Base-by-base conservation (phyloP, 2,888 invertebrate genomes). In the Microdon myrmicae region DNA sequence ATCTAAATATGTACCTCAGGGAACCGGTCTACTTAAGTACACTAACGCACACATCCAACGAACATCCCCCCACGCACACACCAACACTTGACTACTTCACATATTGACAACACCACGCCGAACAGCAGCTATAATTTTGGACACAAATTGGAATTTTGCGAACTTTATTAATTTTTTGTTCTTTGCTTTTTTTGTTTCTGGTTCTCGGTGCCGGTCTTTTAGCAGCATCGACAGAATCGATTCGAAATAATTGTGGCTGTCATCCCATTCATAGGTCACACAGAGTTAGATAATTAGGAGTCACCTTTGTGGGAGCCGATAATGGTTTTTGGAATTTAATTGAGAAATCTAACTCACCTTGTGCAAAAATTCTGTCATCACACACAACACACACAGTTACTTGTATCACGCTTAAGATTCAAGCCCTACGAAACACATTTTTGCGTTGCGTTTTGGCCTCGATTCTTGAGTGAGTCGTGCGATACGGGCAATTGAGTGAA, bases 341-440 rank as follows among this genome's bases (percentile, higher is more conserved):
- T 54, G 54, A n/a, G n/a, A 47, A 54, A 59, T 35, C 23, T 29
- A 68, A 86, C 88, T 88, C 85, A 88, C 88, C 88, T 86, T 85
- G 86, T 84, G 86, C 85, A 85, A 86, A 85, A 85, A 81, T 85
- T 87, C 86, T 87, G 87, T 87, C 87, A 87, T 88, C 86, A 87
- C 87, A 87, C 58, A 67, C 41, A 41, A 43, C 45, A 45, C 41
- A 49, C 44, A 51, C 32, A 45, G 29, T 41, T 12, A 44, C 48
- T 47, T 32, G 29, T 43, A 22, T 9, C 26, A 49, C 45, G 41
- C 56, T 56, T 61, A 44, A 43, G 35, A 35, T 20, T 10, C 43
- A 9, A 22, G 32, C 26, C 34, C 37, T 45, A 32, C 14, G 38
- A 28, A n/a, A n/a, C n/a, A n/a, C n/a, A n/a, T 51, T 45, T 41